Evolutionary conservation across 2,888 invertebrate species (phyloP).

Genomic region (Tenthredo livida): DNA sequence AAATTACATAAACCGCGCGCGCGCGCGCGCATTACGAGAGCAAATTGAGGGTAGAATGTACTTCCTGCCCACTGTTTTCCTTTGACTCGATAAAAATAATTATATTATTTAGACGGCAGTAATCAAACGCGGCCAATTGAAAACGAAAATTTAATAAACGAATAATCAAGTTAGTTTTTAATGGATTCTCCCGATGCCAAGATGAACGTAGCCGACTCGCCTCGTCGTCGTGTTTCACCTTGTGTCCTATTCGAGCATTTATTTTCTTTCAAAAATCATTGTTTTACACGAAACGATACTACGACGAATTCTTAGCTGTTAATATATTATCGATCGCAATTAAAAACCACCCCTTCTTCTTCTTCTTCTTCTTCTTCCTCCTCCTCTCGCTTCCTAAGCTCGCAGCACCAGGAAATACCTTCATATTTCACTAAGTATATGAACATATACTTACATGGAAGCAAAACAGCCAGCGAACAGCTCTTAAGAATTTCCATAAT

Average conservation of each 20-base stretch:
- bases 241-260: background rate
- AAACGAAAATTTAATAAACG: constrained; percentile 47
- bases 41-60: constrained; percentile 39
- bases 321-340: background rate
- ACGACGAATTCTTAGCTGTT: background rate
- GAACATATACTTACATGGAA: background rate
- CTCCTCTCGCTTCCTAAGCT: background rate
- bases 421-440: background rate
- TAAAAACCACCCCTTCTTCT: background rate
- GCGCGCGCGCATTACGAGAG: constrained; percentile 28
- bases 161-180: constrained; percentile 47
- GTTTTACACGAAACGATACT: background rate
- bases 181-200: constrained; percentile 43
- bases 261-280: background rate
- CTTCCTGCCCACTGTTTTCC: constrained; percentile 52
- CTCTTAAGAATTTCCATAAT: constrained; percentile 36
- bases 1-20: constrained; percentile 8
- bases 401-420: background rate
- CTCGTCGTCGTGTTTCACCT: background rate
- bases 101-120: constrained; percentile 57
- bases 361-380: too few relatives aligned
- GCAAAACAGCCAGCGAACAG: background rate
- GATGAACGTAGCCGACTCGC: background rate
- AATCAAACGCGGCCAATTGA: constrained; percentile 53
- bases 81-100: constrained; percentile 58